These are phyloP conservation scores for Aphodius sticticus DNA, from an alignment of 2,888 invertebrate species.

Conservation along the genomic window DNA sequence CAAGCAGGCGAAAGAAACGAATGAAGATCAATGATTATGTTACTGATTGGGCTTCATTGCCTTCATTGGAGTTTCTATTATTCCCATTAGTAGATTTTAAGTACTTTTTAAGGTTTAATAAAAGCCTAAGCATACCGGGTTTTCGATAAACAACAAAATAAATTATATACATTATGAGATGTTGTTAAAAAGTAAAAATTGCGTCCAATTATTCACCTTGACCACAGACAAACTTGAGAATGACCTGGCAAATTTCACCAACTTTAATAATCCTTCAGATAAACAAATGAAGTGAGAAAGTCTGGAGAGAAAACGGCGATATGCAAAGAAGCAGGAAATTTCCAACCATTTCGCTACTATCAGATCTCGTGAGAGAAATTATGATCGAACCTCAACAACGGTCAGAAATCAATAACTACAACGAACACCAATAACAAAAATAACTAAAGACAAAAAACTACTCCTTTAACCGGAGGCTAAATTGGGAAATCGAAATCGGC, in stretches of 20 bases:
- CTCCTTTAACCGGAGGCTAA: too few relatives aligned
- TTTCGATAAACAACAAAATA: background rate
- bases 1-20: background rate
- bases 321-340: background rate
- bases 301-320: background rate
- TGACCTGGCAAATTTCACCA: background rate
- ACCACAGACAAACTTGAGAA: background rate
- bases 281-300: background rate
- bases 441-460: background rate
- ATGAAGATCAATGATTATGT: background rate
- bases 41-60: too few relatives aligned
- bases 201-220: background rate
- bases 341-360: background rate
- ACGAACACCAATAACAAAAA: background rate
- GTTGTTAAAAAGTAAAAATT: background rate
- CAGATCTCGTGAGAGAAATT: background rate
- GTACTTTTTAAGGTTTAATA: too few relatives aligned
- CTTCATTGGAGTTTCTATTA: too few relatives aligned
- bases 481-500: too few relatives aligned
- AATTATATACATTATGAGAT: background rate
- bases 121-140: too few relatives aligned
- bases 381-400: background rate
- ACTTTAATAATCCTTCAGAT: background rate
- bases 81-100: too few relatives aligned
- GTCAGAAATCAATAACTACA: background rate